These are phyloP conservation scores for Sardina pilchardus DNA, from an alignment of 2,113 vertebrate genomes.

Conservation along the genomic window DNA sequence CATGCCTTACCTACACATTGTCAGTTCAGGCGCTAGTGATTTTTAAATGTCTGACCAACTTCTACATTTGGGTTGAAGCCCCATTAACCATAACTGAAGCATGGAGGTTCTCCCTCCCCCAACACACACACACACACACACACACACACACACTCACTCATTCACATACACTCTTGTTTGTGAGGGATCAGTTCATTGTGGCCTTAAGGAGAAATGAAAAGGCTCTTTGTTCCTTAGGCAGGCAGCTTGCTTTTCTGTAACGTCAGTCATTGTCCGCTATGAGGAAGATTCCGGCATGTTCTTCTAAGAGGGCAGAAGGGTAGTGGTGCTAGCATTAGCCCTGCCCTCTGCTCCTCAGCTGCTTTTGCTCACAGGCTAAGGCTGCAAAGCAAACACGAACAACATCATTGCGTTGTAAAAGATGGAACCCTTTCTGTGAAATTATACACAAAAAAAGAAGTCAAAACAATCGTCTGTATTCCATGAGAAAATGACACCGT, in stretches of 20 bases:
- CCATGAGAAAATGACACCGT: not conserved
- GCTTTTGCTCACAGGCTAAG: not conserved
- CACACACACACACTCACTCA: not conserved
- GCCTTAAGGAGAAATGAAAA: conserved; percentile 46
- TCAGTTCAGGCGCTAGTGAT: not conserved
- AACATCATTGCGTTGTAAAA: not conserved
- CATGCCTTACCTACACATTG: not conserved
- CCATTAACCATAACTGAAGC: not conserved
- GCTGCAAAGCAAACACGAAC: not conserved
- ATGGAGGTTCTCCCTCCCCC: not conserved
- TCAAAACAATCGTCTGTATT: not conserved
- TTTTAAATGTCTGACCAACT: not conserved
- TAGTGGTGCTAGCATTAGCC: not conserved
- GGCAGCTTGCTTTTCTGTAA: conserved; percentile 42
- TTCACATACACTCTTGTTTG: not conserved
- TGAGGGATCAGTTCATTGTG: conserved; percentile 30
- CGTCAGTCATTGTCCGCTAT: conserved; percentile 21
- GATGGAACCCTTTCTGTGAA: not conserved
- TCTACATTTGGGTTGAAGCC: not conserved
- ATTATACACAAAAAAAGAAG: not conserved
- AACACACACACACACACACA: not conserved
- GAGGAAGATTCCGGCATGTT: conserved; percentile 13
- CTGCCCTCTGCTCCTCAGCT: not conserved
- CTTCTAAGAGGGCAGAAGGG: not conserved
- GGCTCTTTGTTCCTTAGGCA: conserved; percentile 45